Evolutionary conservation across 92 coral and sea anemone species (phyloP), one percentile per base, ranked within the genome.

Genomic region (Nematostella vectensis): DNA sequence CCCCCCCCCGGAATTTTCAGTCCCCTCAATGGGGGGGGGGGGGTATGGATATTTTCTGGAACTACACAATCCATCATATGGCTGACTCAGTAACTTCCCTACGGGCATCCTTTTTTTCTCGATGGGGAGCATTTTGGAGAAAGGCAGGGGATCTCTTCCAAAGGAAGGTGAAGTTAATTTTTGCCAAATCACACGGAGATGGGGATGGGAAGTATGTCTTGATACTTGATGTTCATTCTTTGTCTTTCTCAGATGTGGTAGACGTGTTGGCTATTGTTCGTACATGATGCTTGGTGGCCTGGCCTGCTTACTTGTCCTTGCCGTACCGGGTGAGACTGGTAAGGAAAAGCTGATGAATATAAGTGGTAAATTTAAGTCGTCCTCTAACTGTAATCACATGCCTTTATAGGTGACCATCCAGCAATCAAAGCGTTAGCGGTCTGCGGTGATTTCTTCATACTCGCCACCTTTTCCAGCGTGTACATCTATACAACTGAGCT

Each of bases 251-350:
- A 66, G 72, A 22, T 66, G 63, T 55, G 72, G 72, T 45, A 62
- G 72, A 54, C 63, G 72, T 13, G 11, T 66, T 29, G 62, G 63
- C 20, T 66, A 44, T 63, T 40, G 54, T 6, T n/a, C 48, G 13
- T 11, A 25, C n/a, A 66, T 55, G 72, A 15, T 66, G 27, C 47
- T 55, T 29, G 49, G 63, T 66, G 72, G 72, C 19, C 25, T 66
- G 27, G 30, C 22, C 22, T 66, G 58, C 16, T 45, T 66, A 37
- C 13, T 66, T 29, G 63, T 66, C 1, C 47, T 66, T 25, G 72
- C 72, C 15, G 72, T 66, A 15, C 72, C 72, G 3, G 11, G 21
- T 11, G 38, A 33, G 48, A 8, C 59, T 26, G 72, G 72, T 66
- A 55, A 45, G 29, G 13, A 42, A 55, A 55, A 27, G 2, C 27